Base-by-base conservation (phyloP, 2,888 invertebrate species). In the Athalia circularis region DNA sequence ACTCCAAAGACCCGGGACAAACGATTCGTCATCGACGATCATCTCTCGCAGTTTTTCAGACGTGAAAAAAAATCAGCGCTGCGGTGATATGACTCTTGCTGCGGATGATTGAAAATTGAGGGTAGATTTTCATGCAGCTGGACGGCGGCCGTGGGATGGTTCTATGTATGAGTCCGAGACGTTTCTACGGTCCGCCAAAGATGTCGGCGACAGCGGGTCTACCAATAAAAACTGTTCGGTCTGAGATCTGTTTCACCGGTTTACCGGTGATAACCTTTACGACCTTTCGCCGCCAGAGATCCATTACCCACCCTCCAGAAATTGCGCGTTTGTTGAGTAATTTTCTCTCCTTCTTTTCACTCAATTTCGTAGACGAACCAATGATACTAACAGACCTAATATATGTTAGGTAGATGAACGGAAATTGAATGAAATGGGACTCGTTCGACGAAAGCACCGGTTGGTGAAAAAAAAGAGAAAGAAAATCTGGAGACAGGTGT, bases 251-350 rank as follows among this genome's bases (percentile, higher is more conserved):
- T 81, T 82, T 84, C 64, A 45, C 62, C 62, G 62, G 50, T 64
- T 84, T 84, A 83, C 79, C 80, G 83, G 82, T 81, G 82, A 86
- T 87, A 86, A 88, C 86, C 80, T 87, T 88, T 85, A 88, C 85
- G 86, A 85, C 76, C 64, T 78, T 75, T 79, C 79, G 50, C 64
- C 79, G 77, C 77, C 68, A 74, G 78, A 79, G 75, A 80, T 81
- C 79, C 77, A 80, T 84, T 83, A 80, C 82, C 79, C 81, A 52
- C 50, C 52, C 75, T 72, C 47, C 45, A 64, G 47, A 64, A 48
- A 57, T 64, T 62, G n/a, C 67, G 13, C 65, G 65, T 15, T 47
- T 65, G 45, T 62, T 59, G 52, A 15, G 29, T 62, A 52, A 75
- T 62, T 75, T 61, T 64, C 43, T 75, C 15, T 29, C 2, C 29